Base-by-base conservation (phyloP, 2,113 vertebrate species). In the Albula glossodonta region DNA sequence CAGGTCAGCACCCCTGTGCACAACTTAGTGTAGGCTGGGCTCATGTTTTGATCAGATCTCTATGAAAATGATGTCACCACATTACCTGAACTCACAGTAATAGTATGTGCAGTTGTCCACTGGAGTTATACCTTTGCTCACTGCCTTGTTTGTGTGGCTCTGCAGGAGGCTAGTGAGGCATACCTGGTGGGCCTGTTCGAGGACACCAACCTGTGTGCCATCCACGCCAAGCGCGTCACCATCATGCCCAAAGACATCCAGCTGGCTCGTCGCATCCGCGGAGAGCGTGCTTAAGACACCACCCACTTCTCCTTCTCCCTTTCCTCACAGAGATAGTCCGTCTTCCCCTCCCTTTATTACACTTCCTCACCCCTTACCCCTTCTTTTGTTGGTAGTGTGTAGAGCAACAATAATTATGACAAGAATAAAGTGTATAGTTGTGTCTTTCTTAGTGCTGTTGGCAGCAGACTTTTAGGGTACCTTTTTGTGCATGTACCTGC, bases 211-310 rank as follows among this genome's bases (percentile, higher is more conserved):
- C 93, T 96, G 94, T 96, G 95, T 78, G 95, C 96, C 91, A 96
- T 96, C 93, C 96, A 96, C 56, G 94, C 94, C 93, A 95, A 95
- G 86, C 91, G 95, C 87, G 95, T 96, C 92, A 96, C 95, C 92
- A 95, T 96, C 92, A 96, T 96, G 95, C 95, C 95, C 92, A 96
- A 96, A 95, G 95, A 96, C 93, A 96, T 96, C 94, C 96, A 96
- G 94, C 93, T 96, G 94, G 96, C 96, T 74, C 94, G 95, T 25
- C 94, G 96, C 51, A 96, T 96, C 86, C 96, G 95, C 0, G 96
- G 96, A 56, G 95, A 96, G 90, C 94, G 96, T 5, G 96, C 96
- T 91, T 96, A 96, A 88, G 31, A 88, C 17, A 0, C 52, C 52
- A 3, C 57, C 86, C 51, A 83, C 79, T 85, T 82, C 78, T 91